Evolutionary conservation across 2,888 invertebrate species (phyloP).

Genomic region (Drosophila testacea): DNA sequence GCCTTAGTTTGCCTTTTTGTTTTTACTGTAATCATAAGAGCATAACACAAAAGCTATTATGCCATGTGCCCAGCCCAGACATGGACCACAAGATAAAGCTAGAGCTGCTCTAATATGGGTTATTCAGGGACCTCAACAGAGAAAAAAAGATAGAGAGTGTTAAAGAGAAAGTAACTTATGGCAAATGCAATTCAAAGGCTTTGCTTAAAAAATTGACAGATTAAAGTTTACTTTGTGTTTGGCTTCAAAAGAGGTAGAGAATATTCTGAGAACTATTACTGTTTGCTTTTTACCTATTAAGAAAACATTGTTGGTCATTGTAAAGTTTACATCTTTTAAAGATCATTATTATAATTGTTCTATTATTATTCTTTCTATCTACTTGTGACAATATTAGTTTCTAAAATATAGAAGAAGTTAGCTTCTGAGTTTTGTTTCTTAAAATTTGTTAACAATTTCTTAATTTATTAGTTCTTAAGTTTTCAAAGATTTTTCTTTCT

Average conservation of each 20-base stretch:
- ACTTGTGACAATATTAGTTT: no score
- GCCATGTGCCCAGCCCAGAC: conserved; percentile 36
- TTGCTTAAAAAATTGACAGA: not conserved
- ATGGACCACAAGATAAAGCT: conserved; percentile 43
- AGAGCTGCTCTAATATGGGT: conserved; percentile 44
- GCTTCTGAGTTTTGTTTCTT: not conserved
- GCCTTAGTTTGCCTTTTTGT: conserved; percentile 34
- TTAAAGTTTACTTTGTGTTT: conserved; percentile 6
- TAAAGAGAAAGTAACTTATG: conserved; percentile 9
- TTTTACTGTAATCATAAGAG: conserved; percentile 74
- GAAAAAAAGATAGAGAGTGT: not conserved
- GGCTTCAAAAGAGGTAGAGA: not conserved
- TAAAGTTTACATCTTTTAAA: no score
- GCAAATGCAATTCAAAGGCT: conserved; percentile 31
- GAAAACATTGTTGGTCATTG: no score
- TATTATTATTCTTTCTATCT: no score
- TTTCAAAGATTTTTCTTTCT: no score
- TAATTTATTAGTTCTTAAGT: no score
- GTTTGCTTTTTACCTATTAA: no score
- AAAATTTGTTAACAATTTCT: not conserved
- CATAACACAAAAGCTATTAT: conserved; percentile 76
- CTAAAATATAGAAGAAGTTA: no score
- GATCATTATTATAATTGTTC: no score
- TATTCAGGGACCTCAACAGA: conserved; percentile 5
- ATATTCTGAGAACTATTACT: not conserved